Base-by-base conservation (phyloP, 1,140 invertebrate species). In the Neotoxoptera formosana region DNA sequence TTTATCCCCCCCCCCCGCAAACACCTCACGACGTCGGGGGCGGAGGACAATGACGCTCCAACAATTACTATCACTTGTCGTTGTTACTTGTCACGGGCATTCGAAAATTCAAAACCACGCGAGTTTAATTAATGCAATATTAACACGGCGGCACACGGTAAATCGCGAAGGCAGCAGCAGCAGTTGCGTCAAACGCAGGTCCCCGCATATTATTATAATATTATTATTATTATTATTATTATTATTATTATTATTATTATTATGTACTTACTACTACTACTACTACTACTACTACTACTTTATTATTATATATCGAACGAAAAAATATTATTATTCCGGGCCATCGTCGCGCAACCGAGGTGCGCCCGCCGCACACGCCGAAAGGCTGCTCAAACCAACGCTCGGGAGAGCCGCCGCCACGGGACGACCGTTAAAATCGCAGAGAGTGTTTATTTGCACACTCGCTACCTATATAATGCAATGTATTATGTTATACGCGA, bases 1-100 rank as follows among this genome's bases (percentile, higher is more conserved):
- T n/a, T 30, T 11, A n/a, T 9, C 30, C 9, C 11, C 30, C 30
- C 30, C 9, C 11, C 30, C 30, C 30, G 0, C 30, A 9, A 3
- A 9, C 60, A 9, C 30, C 30, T 25, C 60, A 4, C 47, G 11
- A 47, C 47, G 1, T 47, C 4, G 47, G 11, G 17, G 30, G n/a
- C n/a, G n/a, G 60, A 30, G 60, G 14, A 67, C 60, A 67, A 36
- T 36, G 36, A 36, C n/a, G 76, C 2, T 17, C 34, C 14, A 20
- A 36, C 34, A 41, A 83, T 36, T 36, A 36, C 34, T 41, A 83
- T 30, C 88, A 56, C 48, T 17, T 2, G 48, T 90, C 53, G 88
- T 90, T 21, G 48, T 89, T 34, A 90, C 88, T 90, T 90, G 88
- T 90, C 88, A 90, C 51, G 21, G 34, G 53, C 34, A 90, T 34